Evolutionary conservation across 2,888 invertebrate species (phyloP).

Genomic region (Perdita meconis): DNA sequence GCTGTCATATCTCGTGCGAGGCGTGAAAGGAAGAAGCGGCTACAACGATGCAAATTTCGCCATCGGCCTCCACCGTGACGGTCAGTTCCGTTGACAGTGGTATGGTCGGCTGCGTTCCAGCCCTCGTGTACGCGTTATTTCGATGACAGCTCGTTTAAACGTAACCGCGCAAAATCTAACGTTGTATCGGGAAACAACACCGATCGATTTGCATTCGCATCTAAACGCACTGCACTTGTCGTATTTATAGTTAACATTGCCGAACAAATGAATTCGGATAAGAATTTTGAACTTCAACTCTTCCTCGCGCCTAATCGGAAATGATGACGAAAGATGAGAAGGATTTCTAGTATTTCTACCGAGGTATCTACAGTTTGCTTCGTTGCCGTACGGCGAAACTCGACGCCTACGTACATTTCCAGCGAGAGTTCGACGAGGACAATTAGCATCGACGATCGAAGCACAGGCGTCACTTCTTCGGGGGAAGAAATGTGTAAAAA

Average conservation of each 20-base stretch:
- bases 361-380: no score
- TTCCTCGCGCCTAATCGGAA: no score
- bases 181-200: slow-evolving; percentile 20
- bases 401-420: no score
- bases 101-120: slow-evolving; percentile 41
- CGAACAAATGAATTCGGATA: no score
- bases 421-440: neutral
- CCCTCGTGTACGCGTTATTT: neutral
- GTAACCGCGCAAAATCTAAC: slow-evolving; percentile 15
- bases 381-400: no score
- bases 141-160: slow-evolving; percentile 50
- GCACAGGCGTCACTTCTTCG: slow-evolving; percentile 4
- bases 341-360: no score
- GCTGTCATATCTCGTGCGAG: slow-evolving; percentile 75
- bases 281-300: no score
- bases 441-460: neutral
- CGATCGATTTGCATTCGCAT: slow-evolving; percentile 13
- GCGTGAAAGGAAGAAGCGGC: slow-evolving; percentile 74
- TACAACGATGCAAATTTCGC: slow-evolving; percentile 69
- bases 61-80: slow-evolving; percentile 48
- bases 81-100: slow-evolving; percentile 60
- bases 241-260: neutral
- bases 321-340: no score
- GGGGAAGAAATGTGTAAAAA: slow-evolving; percentile 51
- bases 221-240: neutral